Evolutionary conservation across 2,797 vertebrate genomes (phyloP), one percentile per base, ranked within the genome.

Genomic region (Enteromius fasciolatus): DNA sequence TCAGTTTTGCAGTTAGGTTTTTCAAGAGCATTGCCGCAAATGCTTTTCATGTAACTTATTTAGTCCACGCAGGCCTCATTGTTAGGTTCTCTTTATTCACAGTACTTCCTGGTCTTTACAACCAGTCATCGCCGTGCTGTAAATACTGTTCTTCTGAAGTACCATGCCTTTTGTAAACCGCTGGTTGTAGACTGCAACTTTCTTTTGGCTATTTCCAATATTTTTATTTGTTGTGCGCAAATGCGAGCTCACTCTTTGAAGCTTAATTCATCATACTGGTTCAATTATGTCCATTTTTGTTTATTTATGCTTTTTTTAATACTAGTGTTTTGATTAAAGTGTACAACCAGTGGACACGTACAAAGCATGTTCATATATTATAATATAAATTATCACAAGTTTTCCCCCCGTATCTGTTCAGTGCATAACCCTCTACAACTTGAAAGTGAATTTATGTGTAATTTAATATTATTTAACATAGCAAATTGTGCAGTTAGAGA

Each of bases 31-130:
- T 64, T 44, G 39, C 23, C 33, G 63, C 3, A 5, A 61, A 63
- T 63, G 75, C 57, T 31, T 76, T 20, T 76, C 23, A 17, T 75
- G 0, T 17, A 18, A 41, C 73, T 4, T 39, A 39, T 28, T 76
- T 46, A 23, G 23, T 48, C 18, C 25, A 33, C 2, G 10, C 10
- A 50, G 59, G 25, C 28, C 25, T 50, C 41, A 66, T 78, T 78
- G 59, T 77, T 46, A 31, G 3, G 15, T 33, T 63, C 41, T 18
- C 28, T 66, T 78, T 66, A 36, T 66, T 64, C 44, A 50, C 5
- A 44, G 4, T 12, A 66, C 76, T 66, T 78, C 76, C 76, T 78
- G 17, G 41, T 36, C 61, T 48, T 48, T 66, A 33, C 25, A 33
- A 50, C 25, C 12, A 36, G 8, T 9, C 61, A 33, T 78, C 0